Percentiles rank a stretch among this genome's conserved stretches.
phyloP scores from a whole-genome alignment of 2,888 invertebrate genomes.

The Sepiola atlantica region DNA sequence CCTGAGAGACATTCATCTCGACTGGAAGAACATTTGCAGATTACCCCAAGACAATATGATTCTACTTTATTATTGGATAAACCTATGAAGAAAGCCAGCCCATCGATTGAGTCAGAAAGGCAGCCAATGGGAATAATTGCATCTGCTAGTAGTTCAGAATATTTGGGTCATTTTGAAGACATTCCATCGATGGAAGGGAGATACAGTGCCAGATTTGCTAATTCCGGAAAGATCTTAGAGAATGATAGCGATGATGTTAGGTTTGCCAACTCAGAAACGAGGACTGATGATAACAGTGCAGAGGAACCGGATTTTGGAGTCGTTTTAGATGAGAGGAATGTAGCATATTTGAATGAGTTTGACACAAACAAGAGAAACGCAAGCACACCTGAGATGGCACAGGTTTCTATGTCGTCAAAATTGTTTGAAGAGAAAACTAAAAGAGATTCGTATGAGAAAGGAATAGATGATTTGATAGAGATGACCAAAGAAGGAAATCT shows the following conservation, averaged over 20 bases:
- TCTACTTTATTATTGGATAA: not conserved
- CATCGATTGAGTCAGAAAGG: not conserved
- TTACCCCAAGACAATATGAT: not conserved
- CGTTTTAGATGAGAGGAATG: not conserved
- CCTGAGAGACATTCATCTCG: not conserved
- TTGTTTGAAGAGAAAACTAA: not conserved
- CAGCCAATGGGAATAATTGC: not conserved
- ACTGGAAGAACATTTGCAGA: not conserved
- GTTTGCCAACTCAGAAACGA: not conserved
- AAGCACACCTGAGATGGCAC: not conserved
- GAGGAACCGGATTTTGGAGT: not conserved
- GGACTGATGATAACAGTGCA: not conserved
- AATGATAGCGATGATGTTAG: not conserved
- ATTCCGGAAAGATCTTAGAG: not conserved
- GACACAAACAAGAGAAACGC: not conserved
- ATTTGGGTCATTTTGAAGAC: not conserved
- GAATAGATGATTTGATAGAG: not conserved
- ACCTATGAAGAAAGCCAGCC: not conserved
- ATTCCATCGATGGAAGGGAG: not conserved
- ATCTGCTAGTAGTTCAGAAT: not conserved
- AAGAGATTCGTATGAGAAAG: not conserved
- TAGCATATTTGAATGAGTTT: not conserved
- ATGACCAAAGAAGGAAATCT: not conserved
- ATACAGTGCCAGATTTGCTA: not conserved
- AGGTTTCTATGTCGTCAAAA: not conserved